Conservation (phyloP, 1,140 invertebrate genomes). For the Zaprionus camerounensis region DNA sequence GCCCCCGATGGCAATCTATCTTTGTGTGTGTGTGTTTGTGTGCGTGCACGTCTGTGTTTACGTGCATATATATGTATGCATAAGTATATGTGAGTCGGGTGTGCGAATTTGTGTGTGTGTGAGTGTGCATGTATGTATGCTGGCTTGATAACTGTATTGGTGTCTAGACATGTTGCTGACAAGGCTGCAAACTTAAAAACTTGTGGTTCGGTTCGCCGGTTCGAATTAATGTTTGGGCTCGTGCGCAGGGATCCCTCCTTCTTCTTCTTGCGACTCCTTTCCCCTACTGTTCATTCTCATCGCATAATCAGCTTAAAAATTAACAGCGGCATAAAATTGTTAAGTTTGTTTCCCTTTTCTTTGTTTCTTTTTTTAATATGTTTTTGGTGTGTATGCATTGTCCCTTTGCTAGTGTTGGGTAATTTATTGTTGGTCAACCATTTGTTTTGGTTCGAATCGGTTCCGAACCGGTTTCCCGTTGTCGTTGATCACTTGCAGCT, state of each 20-base stretch:
- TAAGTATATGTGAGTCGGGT: neutral
- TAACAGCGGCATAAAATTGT: conserved; percentile 2
- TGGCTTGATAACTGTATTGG: conserved; percentile 42
- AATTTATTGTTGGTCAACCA: neutral
- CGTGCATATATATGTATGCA: conserved; percentile 3
- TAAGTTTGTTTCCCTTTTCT: neutral
- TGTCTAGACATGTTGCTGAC: conserved; percentile 58
- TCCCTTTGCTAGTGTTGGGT: conserved; percentile 3
- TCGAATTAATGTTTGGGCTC: conserved; percentile 31
- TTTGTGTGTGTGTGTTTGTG: conserved; percentile 27
- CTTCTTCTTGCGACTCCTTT: neutral
- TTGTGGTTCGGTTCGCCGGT: conserved; percentile 50
- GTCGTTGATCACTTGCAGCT: conserved; percentile 31
- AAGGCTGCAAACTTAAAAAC: conserved; percentile 43
- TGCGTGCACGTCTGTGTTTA: conserved; percentile 21
- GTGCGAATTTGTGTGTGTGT: neutral
- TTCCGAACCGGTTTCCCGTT: conserved; percentile 33
- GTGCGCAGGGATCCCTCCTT: conserved; percentile 16
- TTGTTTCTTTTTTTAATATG: neutral
- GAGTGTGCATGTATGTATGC: conserved; percentile 10
- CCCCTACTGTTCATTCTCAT: neutral
- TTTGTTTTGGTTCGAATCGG: conserved; percentile 31
- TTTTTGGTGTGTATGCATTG: conserved; percentile 4
- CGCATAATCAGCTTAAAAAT: conserved; percentile 16
- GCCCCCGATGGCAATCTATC: conserved; percentile 52